Base-by-base conservation (phyloP, 2,797 vertebrate species). In the Staurois parvus region DNA sequence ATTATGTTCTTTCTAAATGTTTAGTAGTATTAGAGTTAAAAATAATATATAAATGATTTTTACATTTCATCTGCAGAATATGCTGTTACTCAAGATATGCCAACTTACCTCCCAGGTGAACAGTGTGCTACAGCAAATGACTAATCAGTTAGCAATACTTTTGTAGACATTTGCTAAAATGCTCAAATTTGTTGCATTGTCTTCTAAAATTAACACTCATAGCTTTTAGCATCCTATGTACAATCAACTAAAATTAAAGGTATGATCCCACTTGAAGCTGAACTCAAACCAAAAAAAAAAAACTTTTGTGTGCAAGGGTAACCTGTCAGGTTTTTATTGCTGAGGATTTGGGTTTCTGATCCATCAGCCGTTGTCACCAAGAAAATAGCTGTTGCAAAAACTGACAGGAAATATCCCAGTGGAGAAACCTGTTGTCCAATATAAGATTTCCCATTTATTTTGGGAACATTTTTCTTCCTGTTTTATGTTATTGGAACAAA, bases 1-100 rank as follows among this genome's bases (percentile, higher is more conserved):
- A 59, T 59, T 24, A 24, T 59, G 19, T 59, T n/a, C 5, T 59
- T 59, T 24, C 19, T 24, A 8, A 59, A 21, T 59, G 52, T 59
- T 7, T 24, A 59, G n/a, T 66, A 66, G 64, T 26, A 66, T 12
- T 13, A 26, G 1, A 66, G 15, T 13, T 11, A 28, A 66, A 28
- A 66, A 26, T 45, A 73, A 3, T 28, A 10, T 79, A 40, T 89
- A 88, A 89, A 90, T 90, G 89, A 88, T 90, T 83, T 92, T 93
- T 94, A 83, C 88, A 80, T 96, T 93, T 94, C 93, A 76, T 95
- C 93, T 93, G 79, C 96, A 97, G 96, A 94, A 91, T 92, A 88
- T 92, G 88, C 90, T 32, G 91, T 68, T 89, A 21, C 91, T 87
- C 94, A 92, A 92, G 95, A 96, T 88, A 92, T 90, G 88, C 69